Base-by-base conservation (phyloP, 2,888 invertebrate species). In the Molorchus minor region DNA sequence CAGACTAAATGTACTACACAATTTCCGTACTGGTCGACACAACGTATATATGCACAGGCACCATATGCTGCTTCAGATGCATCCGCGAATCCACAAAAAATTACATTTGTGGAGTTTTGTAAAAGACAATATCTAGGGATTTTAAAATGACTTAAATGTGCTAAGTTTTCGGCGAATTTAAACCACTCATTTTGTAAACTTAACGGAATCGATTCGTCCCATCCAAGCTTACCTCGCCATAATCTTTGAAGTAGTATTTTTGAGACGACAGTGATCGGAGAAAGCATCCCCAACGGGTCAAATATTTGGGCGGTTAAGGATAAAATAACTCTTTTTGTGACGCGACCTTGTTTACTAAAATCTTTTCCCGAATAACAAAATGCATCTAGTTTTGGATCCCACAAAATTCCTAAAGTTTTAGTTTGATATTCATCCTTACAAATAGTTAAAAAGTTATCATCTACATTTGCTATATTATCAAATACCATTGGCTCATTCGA, bases 1-100 rank as follows among this genome's bases (percentile, higher is more conserved):
- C 60, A 58, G n/a, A 58, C 29, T 21, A 67, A 36, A 19, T 51
- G 40, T n/a, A 36, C 19, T 40, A n/a, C 10, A 16, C 29, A 30
- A 3, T 62, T 35, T 13, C 46, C 54, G 43, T 29, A 5, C 2
- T 20, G 15, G 33, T 60, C 47, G 7, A 20, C 35, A 20, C 47
- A 53, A 13, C 55, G 25, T 2, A 61, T 20, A 20, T 47, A 61
- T n/a, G 49, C 33, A 33, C 56, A 61, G 7, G 61, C 45, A 3
- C 57, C 67, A 44, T 41, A 54, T 21, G 41, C 33, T 4, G 4
- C 19, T 45, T 36, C 36, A 8, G 40, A 44, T 7, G 54, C 45
- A 20, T 54, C 61, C 40, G 7, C 10, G 16, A 49, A 59, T 3
- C 56, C 43, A 25, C 40, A 49, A 12, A 56, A 17, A 25, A 51